Evolutionary conservation across 2,888 invertebrate species (phyloP), one percentile per base, ranked within the genome.

Genomic region (Melinaea marsaeus): DNA sequence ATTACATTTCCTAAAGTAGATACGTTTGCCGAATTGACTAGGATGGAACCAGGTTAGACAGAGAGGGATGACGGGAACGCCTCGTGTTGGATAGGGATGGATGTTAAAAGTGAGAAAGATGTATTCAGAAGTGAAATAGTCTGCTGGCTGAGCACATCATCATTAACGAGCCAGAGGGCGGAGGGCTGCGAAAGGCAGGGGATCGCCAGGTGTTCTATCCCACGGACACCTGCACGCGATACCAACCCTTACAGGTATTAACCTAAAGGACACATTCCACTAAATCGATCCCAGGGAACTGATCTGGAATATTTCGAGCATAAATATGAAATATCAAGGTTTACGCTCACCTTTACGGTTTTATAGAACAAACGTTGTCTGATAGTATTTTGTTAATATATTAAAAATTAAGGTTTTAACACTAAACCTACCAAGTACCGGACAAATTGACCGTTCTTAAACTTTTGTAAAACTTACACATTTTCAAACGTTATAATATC

Each of bases 71-170:
- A 84, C 83, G 80, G 68, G 67, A 62, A 58, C 58, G 67, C 58
- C 72, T 66, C 71, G 75, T 48, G 83, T 71, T 78, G 67, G 77
- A 89, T 69, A 79, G 77, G 83, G 89, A 88, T 74, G 77, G 76
- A 76, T 76, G 86, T 85, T 88, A 90, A 89, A 91, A 91, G 91
- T 91, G 91, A 91, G 91, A 91, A 91, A 91, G 91, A 91, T 91
- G 91, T 91, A 91, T 92, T 92, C 91, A 93, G 92, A 93, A 93
- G 93, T 93, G 93, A 93, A 93, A 92, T 93, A 93, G 93, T 93
- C 93, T 92, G 92, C 93, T 92, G 93, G 93, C 93, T 92, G 93
- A 92, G 92, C 93, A 94, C 94, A 94, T 94, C 94, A 94, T 94
- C 94, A 94, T 94, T 94, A 94, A 93, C 94, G 94, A 93, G 94